phyloP scores from a whole-genome alignment of 2,888 invertebrate genomes.

The Plemyria rubiginata region DNA sequence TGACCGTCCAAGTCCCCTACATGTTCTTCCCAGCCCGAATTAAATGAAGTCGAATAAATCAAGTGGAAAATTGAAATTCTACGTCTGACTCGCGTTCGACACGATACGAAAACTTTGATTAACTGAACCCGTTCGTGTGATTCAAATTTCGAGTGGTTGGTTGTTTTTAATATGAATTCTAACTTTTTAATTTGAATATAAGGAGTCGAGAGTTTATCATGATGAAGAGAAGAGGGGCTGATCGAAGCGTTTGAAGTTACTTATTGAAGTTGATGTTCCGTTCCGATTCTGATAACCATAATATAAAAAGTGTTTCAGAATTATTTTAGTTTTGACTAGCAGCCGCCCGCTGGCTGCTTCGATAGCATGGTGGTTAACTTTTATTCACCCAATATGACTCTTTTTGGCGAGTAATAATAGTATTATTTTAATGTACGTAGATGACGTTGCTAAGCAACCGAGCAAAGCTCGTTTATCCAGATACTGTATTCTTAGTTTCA shows the following conservation, averaged over 20 bases:
- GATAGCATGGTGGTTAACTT: too few relatives aligned
- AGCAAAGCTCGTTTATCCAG: too few relatives aligned
- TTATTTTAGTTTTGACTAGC: too few relatives aligned
- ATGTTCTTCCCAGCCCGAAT: conserved; percentile 49
- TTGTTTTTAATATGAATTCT: conserved; percentile 40
- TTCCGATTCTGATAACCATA: neutral
- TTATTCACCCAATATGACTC: too few relatives aligned
- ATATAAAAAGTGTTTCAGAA: too few relatives aligned
- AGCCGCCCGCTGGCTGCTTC: too few relatives aligned
- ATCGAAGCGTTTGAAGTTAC: neutral
- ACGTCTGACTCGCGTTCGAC: conserved; percentile 42
- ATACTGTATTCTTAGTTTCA: too few relatives aligned
- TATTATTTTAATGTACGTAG: too few relatives aligned
- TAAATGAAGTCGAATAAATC: conserved; percentile 72
- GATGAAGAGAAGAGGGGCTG: neutral
- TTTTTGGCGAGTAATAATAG: too few relatives aligned
- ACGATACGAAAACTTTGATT: conserved; percentile 64
- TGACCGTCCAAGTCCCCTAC: conserved; percentile 26
- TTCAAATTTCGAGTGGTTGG: conserved; percentile 54
- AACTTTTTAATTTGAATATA: conserved; percentile 26
- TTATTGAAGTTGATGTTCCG: neutral
- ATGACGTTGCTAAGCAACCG: too few relatives aligned
- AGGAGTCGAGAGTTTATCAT: neutral
- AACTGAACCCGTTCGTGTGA: conserved; percentile 60
- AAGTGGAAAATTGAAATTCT: conserved; percentile 77